Percentiles rank a stretch among this genome's conserved stretches.
phyloP scores from a whole-genome alignment of 2,888 invertebrate genomes.

The Drosophila differens region DNA sequence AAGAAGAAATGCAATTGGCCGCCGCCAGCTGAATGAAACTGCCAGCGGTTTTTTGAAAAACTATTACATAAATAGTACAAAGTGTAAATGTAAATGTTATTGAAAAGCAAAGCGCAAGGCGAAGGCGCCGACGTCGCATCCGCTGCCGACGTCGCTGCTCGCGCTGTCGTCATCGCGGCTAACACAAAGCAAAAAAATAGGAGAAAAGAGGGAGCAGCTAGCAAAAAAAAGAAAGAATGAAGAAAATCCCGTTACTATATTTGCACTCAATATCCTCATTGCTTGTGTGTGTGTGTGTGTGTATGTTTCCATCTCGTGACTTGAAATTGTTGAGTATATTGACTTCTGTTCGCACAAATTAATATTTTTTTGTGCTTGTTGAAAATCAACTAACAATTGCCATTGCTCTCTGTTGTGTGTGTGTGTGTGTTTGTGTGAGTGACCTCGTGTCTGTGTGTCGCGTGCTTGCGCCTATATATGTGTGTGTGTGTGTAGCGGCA shows the following conservation, averaged over 20 bases:
- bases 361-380: constrained; percentile 51
- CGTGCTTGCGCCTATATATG: constrained; percentile 55
- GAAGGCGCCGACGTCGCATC: constrained; percentile 59
- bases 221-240: constrained; percentile 17
- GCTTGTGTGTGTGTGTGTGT: constrained; percentile 28
- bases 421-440: constrained; percentile 70
- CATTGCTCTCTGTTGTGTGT: constrained; percentile 39
- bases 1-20: constrained; percentile 29
- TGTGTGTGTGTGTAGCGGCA: constrained; percentile 62
- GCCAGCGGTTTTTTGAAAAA: constrained; percentile 62
- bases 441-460: constrained; percentile 76
- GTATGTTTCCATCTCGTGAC: constrained; percentile 62
- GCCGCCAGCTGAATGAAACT: constrained; percentile 49
- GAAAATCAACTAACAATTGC: constrained; percentile 75
- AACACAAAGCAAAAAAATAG: constrained; percentile 47
- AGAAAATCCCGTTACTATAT: constrained; percentile 61
- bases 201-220: constrained; percentile 58
- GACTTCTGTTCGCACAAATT: constrained; percentile 60
- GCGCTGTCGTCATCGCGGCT: constrained; percentile 78
- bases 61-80: constrained; percentile 78
- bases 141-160: constrained; percentile 56
- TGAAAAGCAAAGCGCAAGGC: constrained; percentile 72
- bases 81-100: constrained; percentile 80
- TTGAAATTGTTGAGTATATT: constrained; percentile 61
- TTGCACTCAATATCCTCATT: constrained; percentile 58